Base-by-base conservation (phyloP, 2,113 vertebrate species). In the Euleptes europaea region DNA sequence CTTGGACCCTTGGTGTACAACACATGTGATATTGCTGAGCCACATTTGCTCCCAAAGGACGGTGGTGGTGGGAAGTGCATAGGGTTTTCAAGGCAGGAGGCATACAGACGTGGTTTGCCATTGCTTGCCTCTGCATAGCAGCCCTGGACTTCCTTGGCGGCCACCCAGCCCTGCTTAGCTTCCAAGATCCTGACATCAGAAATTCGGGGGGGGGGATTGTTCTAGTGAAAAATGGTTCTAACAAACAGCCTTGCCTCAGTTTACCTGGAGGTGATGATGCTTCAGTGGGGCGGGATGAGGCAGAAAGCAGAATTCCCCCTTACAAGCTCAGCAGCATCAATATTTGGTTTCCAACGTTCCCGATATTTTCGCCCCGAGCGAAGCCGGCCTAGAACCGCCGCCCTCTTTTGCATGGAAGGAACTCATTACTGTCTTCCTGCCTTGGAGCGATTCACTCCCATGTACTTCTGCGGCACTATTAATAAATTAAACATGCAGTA, bases 331-430 rank as follows among this genome's bases (percentile, higher is more conserved):
- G 54, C 54, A 80, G 54, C 66, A 76, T 87, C 91, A 94, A 84
- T 89, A 69, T 94, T 95, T 94, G 84, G 85, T 91, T 93, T 94
- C 90, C 92, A 94, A 35, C 10, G 2, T 81, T 92, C 89, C 85
- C 83, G 82, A 78, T 92, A 88, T 92, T 93, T 93, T 92, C 57
- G 86, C 91, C 88, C 85, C 0, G 0, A 90, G 88, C 23, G 80
- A 85, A 78, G 66, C 87, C 28, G 76, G 47, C 81, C 0, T 0
- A 78, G 87, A 91, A 89, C 7, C 31, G 28, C 80, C 67, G 35
- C 26, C 44, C 9, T 26, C 69, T 73, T 82, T 80, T 1, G 0
- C 0, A 87, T 60, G 80, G 89, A 90, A 92, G 88, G 0, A n/a
- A 44, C 0, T 0, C 12, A 87, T 82, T 38, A 73, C 75, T 88